Evolutionary conservation across 2,888 invertebrate genomes (phyloP), one percentile per base, ranked within the genome.

Genomic region (Eupeodes luniger): DNA sequence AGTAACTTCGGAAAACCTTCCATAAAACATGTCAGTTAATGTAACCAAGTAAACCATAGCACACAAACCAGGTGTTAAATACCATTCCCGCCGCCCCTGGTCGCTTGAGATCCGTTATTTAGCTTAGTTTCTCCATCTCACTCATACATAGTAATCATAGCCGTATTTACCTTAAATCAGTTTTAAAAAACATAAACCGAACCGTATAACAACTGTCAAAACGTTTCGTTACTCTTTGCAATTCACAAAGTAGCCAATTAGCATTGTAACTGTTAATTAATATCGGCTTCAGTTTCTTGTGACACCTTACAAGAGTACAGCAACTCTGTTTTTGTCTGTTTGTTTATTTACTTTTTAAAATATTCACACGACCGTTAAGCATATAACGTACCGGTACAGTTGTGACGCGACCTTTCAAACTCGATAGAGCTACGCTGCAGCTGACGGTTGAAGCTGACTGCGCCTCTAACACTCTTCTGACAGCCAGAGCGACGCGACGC

Each of bases 191-290:
- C 40, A 10, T 6, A 34, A 27, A 27, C 27, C 12, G 19, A 70
- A 51, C 40, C 40, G 14, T 55, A 70, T 16, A 62, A 59, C 5
- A 47, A 49, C 74, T 61, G 62, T 75, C 78, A 75, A 85, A 81
- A 78, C 66, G 44, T 44, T 81, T 67, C 67, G 72, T 70, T 61
- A 53, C 36, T 78, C 36, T 55, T 57, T 69, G 69, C 74, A 85
- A 69, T 82, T 69, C 69, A 78, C 82, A 82, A 86, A 75, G 78
- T 78, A 75, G 70, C 87, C 87, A 87, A 87, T 87, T 87, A 87
- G 87, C 84, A 69, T 16, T 80, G 76, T 84, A 87, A 77, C 87
- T 84, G 87, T 87, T 87, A 87, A 84, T 87, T 87, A 84, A 87
- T 83, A 87, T 77, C 84, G 80, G 76, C 49, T 87, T 66, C 59